Percentiles rank a stretch among this genome's conserved stretches.
phyloP scores from a whole-genome alignment of 2,797 vertebrate genomes.

The Hozukius guyotensis region DNA sequence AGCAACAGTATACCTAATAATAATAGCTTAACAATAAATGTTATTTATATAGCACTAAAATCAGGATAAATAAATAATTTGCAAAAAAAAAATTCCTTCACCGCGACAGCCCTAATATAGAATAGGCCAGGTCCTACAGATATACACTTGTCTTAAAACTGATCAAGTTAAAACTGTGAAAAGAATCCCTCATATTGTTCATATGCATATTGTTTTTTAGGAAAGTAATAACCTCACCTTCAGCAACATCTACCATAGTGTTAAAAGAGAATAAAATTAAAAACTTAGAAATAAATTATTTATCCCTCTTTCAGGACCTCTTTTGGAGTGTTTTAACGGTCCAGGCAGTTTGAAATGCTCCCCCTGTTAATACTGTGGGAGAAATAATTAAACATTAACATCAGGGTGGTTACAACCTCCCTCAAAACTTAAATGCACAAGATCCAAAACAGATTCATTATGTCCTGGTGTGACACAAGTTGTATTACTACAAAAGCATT shows the following conservation, averaged over 20 bases:
- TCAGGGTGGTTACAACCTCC: neutral
- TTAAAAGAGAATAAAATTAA: neutral
- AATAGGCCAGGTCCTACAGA: neutral
- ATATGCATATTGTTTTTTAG: neutral
- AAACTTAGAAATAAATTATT: neutral
- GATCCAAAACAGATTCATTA: neutral
- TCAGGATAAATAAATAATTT: too few relatives aligned
- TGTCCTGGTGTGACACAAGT: neutral
- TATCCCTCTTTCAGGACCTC: neutral
- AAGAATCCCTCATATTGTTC: neutral
- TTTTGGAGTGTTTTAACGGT: neutral
- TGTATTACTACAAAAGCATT: neutral
- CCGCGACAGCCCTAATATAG: too few relatives aligned
- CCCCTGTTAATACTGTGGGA: neutral
- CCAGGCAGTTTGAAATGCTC: neutral
- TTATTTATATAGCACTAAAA: too few relatives aligned
- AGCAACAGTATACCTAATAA: too few relatives aligned
- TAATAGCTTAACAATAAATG: too few relatives aligned
- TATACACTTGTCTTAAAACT: neutral
- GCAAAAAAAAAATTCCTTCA: too few relatives aligned
- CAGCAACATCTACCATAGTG: neutral
- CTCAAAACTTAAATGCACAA: neutral
- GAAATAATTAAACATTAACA: constrained; percentile 29
- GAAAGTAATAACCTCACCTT: neutral
- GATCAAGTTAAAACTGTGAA: neutral